Conservation (phyloP, 2,888 invertebrate genomes). For the Lissocephala sabroskyi region DNA sequence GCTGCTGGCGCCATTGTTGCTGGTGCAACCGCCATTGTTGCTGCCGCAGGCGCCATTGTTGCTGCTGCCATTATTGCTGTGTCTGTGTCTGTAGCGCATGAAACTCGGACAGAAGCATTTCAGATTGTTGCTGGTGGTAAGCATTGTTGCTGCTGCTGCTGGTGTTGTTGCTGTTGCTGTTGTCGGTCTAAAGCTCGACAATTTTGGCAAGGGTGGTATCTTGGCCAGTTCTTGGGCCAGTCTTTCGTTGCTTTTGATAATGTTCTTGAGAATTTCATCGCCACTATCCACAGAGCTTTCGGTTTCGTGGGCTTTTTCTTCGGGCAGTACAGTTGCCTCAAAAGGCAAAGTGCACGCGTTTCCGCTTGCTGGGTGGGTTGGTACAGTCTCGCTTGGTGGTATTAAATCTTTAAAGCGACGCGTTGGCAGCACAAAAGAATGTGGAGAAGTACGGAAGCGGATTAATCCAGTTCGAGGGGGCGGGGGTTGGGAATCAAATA, state of each 20-base stretch:
- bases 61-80: conserved; percentile 19
- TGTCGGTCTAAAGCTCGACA: conserved; percentile 27
- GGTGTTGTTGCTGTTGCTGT: conserved; percentile 14
- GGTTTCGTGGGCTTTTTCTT: background rate
- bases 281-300: conserved; percentile 23
- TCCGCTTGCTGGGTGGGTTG: conserved; percentile 44
- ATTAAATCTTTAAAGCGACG: conserved; percentile 9
- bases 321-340: conserved; percentile 37
- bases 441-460: conserved; percentile 67
- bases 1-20: conserved; percentile 12
- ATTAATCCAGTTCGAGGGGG: conserved; percentile 66
- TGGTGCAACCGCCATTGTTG: conserved; percentile 12
- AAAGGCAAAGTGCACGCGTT: conserved; percentile 63
- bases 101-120: conserved; percentile 56
- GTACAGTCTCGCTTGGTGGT: conserved; percentile 29
- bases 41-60: conserved; percentile 10
- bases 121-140: conserved; percentile 21
- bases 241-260: conserved; percentile 62
- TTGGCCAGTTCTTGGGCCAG: conserved; percentile 60
- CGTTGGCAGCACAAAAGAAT: conserved; percentile 65
- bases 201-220: conserved; percentile 60
- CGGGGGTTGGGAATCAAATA: conserved; percentile 29
- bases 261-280: conserved; percentile 59
- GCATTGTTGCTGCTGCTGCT: conserved; percentile 19
- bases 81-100: conserved; percentile 45